Evolutionary conservation across 2,888 invertebrate species (phyloP).

Genomic region (Apodemia duryi): DNA sequence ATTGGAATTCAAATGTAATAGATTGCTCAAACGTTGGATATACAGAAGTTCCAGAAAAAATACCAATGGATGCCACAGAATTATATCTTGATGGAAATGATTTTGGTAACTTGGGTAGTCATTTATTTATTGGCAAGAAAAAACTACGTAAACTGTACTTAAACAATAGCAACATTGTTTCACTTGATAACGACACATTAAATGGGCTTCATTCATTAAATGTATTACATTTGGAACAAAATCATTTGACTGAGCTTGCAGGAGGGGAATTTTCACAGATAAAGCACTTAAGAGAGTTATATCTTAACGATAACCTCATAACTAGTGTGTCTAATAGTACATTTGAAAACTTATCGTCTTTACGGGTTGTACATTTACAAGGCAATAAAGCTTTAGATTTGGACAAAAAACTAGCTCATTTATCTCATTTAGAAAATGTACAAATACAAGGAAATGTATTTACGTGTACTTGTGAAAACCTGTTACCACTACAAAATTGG

Average conservation of each 20-base stretch:
- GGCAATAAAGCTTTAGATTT: constrained; percentile 87
- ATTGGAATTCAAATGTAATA: constrained; percentile 90
- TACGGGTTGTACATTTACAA: constrained; percentile 85
- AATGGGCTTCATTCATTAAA: constrained; percentile 86
- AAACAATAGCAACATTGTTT: constrained; percentile 86
- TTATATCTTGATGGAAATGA: constrained; percentile 91
- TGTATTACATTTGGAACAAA: constrained; percentile 87
- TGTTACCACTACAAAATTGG: constrained; percentile 83
- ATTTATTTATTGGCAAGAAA: constrained; percentile 91
- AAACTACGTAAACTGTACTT: constrained; percentile 87
- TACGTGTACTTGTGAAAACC: constrained; percentile 87
- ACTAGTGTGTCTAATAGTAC: constrained; percentile 85
- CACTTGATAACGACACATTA: constrained; percentile 87
- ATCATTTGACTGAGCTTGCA: constrained; percentile 83
- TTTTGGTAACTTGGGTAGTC: constrained; percentile 85
- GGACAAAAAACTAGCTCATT: constrained; percentile 81
- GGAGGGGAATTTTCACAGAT: constrained; percentile 90
- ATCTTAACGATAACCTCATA: constrained; percentile 89
- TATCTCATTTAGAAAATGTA: constrained; percentile 80
- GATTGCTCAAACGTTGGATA: constrained; percentile 88
- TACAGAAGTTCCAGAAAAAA: constrained; percentile 85
- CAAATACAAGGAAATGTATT: constrained; percentile 87
- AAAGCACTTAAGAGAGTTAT: constrained; percentile 86
- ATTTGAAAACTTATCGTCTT: constrained; percentile 84
- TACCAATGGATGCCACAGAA: constrained; percentile 94